Percentiles rank a stretch among this genome's conserved stretches.
Evolutionary conservation across 2,113 vertebrate genomes (phyloP).

Genomic region (Narcine bancroftii): DNA sequence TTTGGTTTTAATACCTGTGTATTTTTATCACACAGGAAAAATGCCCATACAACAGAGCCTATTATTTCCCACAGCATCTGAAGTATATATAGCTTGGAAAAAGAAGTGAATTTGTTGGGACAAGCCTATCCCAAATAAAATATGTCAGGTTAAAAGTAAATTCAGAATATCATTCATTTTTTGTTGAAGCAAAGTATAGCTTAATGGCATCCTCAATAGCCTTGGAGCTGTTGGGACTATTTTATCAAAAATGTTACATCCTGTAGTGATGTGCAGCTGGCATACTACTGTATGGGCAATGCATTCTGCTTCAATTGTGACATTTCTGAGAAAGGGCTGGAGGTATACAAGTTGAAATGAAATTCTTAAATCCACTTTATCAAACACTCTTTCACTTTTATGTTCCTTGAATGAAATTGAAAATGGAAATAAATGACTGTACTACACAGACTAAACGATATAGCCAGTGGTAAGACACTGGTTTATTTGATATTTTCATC

Average conservation of each 20-base stretch:
- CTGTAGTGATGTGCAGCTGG: neutral
- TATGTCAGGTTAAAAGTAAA: neutral
- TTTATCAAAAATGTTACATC: neutral
- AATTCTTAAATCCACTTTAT: conserved; percentile 1
- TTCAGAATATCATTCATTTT: neutral
- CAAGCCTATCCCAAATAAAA: neutral
- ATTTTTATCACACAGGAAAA: neutral
- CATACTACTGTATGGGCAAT: neutral
- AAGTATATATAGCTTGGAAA: neutral
- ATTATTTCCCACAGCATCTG: neutral
- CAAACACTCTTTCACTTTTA: conserved; percentile 9
- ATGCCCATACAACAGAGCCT: neutral
- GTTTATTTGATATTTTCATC: conserved; percentile 30
- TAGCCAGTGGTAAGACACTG: neutral
- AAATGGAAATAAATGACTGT: conserved; percentile 26
- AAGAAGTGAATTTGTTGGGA: neutral
- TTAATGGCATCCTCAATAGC: conserved; percentile 17
- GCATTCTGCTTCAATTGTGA: conserved; percentile 22
- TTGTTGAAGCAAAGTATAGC: neutral
- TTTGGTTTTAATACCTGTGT: neutral
- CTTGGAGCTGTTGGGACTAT: neutral
- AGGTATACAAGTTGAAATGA: neutral
- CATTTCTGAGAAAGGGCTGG: neutral
- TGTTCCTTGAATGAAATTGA: neutral
- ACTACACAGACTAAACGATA: neutral